These are phyloP conservation scores for Coluber constrictor DNA, from an alignment of 2,797 vertebrate species.

Conservation along the genomic window DNA sequence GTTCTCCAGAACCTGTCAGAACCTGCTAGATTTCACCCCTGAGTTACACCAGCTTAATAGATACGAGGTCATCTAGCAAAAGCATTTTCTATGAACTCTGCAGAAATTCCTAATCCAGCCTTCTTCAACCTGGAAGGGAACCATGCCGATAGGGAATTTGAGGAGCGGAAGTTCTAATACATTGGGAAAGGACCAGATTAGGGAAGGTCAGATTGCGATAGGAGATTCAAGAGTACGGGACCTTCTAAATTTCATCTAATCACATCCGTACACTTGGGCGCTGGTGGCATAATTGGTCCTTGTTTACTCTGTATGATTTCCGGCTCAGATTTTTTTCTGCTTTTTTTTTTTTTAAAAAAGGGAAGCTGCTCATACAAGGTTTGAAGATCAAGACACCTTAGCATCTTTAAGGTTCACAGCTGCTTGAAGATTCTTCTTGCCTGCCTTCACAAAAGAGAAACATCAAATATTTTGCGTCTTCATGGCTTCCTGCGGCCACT, in stretches of 20 bases:
- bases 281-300: neutral
- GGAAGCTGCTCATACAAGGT: conserved; percentile 38
- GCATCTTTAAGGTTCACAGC: conserved; percentile 29
- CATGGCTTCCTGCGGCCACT: conserved; percentile 89
- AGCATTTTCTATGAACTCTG: neutral
- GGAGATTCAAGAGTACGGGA: neutral
- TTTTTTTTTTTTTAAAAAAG: neutral
- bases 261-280: neutral
- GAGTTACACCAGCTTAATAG: neutral
- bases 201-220: neutral
- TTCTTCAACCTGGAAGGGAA: neutral
- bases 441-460: neutral
- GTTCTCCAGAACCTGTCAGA: too few relatives aligned
- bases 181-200: neutral
- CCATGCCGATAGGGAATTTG: neutral
- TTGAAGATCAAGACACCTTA: conserved; percentile 23
- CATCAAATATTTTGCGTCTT: conserved; percentile 81
- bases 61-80: too few relatives aligned
- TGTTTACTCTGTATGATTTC: neutral
- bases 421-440: neutral
- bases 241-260: neutral
- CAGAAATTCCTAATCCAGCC: neutral
- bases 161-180: neutral
- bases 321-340: neutral
- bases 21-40: too few relatives aligned